phyloP scores from a whole-genome alignment of 2,113 vertebrate species.

The Aspidoscelis tigris region DNA sequence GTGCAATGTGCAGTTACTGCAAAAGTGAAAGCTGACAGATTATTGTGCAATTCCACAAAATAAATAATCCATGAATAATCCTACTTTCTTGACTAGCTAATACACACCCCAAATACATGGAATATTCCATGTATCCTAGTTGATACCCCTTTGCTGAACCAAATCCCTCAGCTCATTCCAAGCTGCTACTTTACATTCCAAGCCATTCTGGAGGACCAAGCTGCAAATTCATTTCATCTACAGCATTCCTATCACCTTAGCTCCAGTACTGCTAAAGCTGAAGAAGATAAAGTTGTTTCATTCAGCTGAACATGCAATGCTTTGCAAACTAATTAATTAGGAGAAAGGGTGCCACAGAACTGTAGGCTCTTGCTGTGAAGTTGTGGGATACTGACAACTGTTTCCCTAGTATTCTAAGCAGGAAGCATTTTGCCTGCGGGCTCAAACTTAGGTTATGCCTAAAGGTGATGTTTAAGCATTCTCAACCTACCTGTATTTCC shows the following conservation, averaged over 20 bases:
- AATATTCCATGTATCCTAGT: not conserved
- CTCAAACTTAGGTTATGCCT: not conserved
- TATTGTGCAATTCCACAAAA: not conserved
- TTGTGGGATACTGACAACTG: not conserved
- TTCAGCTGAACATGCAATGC: not conserved
- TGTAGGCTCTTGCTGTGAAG: not conserved
- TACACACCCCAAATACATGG: not conserved
- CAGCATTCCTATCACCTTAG: no score
- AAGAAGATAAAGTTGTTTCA: no score
- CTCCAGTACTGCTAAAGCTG: not conserved
- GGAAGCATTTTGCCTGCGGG: not conserved
- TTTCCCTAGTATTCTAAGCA: not conserved
- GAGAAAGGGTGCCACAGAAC: no score
- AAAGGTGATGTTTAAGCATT: not conserved
- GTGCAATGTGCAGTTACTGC: slow-evolving; percentile 37
- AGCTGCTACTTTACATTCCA: no score
- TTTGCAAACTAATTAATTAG: not conserved
- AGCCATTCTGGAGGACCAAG: no score
- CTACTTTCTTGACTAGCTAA: not conserved
- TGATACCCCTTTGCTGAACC: no score
- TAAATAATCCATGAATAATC: not conserved
- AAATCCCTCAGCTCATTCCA: no score
- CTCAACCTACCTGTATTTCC: slow-evolving; percentile 57
- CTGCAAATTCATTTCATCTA: not conserved
- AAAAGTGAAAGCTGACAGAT: slow-evolving; percentile 18